Percentiles rank a stretch among this genome's conserved stretches.
These are phyloP conservation scores for Heliornis fulica DNA, from an alignment of 2,113 vertebrate species.

Conservation along the genomic window DNA sequence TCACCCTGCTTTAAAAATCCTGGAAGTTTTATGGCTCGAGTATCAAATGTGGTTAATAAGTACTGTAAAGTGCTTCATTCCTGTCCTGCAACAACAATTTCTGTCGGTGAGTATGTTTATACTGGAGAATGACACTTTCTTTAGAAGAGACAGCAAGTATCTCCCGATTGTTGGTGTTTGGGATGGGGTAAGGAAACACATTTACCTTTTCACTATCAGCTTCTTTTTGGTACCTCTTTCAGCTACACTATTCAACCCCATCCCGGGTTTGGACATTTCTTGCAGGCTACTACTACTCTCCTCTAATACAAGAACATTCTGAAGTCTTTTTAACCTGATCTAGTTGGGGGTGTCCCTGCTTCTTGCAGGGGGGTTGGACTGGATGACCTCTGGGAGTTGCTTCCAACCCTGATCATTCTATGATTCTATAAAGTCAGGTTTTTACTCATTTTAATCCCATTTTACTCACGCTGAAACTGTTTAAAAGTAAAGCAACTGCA, in stretches of 20 bases:
- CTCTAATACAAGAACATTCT: background rate
- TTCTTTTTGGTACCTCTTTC: background rate
- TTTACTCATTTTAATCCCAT: background rate
- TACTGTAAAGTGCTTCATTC: background rate
- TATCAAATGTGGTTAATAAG: background rate
- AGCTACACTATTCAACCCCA: background rate
- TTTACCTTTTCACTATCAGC: background rate
- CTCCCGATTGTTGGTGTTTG: background rate
- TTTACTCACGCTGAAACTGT: background rate
- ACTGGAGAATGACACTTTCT: background rate
- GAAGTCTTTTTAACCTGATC: no score
- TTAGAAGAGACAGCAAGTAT: background rate
- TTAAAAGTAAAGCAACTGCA: background rate
- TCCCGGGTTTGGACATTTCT: background rate
- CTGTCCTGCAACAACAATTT: background rate
- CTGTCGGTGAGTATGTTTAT: background rate
- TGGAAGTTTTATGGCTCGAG: background rate
- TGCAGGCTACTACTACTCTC: background rate
- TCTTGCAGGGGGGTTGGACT: no score
- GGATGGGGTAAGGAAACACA: background rate
- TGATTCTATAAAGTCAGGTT: background rate
- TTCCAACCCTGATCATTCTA: no score
- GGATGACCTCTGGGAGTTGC: no score
- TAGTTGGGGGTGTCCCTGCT: no score
- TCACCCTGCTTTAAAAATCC: background rate